Evolutionary conservation across 2,888 invertebrate genomes (phyloP), one percentile per base, ranked within the genome.

Genomic region (Lymantria dispar): DNA sequence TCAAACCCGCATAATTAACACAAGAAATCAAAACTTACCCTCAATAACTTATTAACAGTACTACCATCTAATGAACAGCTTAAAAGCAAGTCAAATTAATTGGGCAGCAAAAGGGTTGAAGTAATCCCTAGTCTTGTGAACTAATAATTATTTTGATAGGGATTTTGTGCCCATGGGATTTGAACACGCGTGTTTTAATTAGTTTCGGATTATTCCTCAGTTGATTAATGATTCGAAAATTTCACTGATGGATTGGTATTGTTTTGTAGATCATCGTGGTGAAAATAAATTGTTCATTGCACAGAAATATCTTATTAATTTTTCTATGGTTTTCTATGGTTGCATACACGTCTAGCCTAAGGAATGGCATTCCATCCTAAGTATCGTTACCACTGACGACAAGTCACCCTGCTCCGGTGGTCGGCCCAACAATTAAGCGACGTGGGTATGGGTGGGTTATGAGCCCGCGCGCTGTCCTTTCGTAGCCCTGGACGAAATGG

Each of bases 71-170:
- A 76, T 78, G 73, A 78, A 68, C 72, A 64, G 71, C 70, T 68
- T 72, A 76, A 71, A 74, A 5, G 56, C 70, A 63, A 65, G 61
- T 68, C 65, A 70, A 78, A 76, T 78, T 78, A 81, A 81, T 82
- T 78, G 78, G 74, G 68, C 62, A 54, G 54, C 60, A 58, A 72
- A 77, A 72, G 79, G 83, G 78, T 78, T 52, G 48, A 42, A 55
- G 40, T 64, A 64, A 75, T 83, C 58, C 52, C 44, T 30, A 7
- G 69, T 71, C 70, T 70, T 56, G 63, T 54, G 58, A 68, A 71
- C 67, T 68, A 67, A 72, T 80, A 82, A 85, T 83, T 82, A 85
- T 83, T 79, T 79, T 72, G 76, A 82, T 79, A 80, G 79, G 76
- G 77, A 64, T 72, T 70, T 60, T 22, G 40, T 58, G 62, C 76